These are phyloP conservation scores for Octodonta nipae DNA, from an alignment of 2,888 invertebrate species.

Conservation along the genomic window DNA sequence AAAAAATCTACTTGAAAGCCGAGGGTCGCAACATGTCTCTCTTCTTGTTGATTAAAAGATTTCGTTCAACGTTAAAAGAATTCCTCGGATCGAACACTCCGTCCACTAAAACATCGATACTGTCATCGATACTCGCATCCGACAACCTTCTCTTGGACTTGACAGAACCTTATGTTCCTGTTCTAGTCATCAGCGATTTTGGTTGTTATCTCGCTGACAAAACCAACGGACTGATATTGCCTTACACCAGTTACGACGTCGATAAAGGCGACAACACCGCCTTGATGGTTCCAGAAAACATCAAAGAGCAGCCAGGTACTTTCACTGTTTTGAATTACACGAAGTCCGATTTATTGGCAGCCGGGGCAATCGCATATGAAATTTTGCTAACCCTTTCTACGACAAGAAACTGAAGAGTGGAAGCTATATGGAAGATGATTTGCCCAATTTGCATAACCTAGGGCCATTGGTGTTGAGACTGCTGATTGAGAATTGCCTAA, in stretches of 20 bases:
- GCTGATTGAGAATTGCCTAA: slow-evolving; percentile 48
- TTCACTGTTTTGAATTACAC: slow-evolving; percentile 59
- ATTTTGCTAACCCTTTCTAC: slow-evolving; percentile 73
- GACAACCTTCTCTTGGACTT: slow-evolving; percentile 68
- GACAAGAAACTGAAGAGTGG: slow-evolving; percentile 39
- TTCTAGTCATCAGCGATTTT: slow-evolving; percentile 71
- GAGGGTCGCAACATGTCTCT: slow-evolving; percentile 74
- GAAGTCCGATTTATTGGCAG: slow-evolving; percentile 76
- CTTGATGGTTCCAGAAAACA: slow-evolving; percentile 77
- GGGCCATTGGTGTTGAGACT: slow-evolving; percentile 45
- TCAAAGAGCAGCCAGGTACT: slow-evolving; percentile 53
- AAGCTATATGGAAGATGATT: slow-evolving; percentile 47
- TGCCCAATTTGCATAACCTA: slow-evolving; percentile 45
- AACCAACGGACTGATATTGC: slow-evolving; percentile 44
- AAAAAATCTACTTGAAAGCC: slow-evolving; percentile 57
- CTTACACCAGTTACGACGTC: slow-evolving; percentile 54
- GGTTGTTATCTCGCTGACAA: slow-evolving; percentile 71
- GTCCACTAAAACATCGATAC: slow-evolving; percentile 43
- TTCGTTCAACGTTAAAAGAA: slow-evolving; percentile 41
- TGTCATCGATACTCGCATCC: slow-evolving; percentile 61
- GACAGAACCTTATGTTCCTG: slow-evolving; percentile 44
- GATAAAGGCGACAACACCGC: slow-evolving; percentile 67
- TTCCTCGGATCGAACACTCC: slow-evolving; percentile 31
- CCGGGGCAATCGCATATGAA: slow-evolving; percentile 73
- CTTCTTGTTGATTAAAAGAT: slow-evolving; percentile 78